Evolutionary conservation across 2,113 vertebrate genomes (phyloP), one percentile per base, ranked within the genome.

Genomic region (Corapipo altera): DNA sequence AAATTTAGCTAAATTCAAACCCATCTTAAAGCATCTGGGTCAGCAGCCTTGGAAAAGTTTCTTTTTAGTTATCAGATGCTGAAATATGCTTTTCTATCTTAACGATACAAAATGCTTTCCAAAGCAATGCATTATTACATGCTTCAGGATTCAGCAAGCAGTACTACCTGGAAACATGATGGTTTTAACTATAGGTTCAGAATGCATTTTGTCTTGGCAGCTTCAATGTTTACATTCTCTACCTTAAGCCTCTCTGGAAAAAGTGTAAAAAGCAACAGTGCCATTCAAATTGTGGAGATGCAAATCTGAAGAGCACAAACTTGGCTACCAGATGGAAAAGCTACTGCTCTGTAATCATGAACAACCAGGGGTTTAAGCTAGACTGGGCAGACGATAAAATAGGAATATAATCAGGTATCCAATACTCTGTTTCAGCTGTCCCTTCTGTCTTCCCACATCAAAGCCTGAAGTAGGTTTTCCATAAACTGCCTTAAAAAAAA

Each of bases 1-100:
- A 97, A 97, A 96, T 88, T 84, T 88, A 94, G 96, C 91, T 96
- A 89, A 97, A 96, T 88, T 89, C 41, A 72, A 95, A 77, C 86
- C 86, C 78, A 89, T 91, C 69, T 93, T 64, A 67, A 95, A 93
- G 52, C 5, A 5, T 92, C 95, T 93, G 55, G 86, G 65, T 92
- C 70, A 86, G 85, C 66, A 94, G 82, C 48, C 91, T 97, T 95
- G 49, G 61, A 91, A 95, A 89, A 96, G 81, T 94, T 93, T 92
- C 89, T 85, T 87, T 96, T 92, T 44, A 73, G 67, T 89, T 96
- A 66, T 81, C 92, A 97, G 82, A 95, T 80, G 94, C 74, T 83
- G 95, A 97, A 97, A 91, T 62, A 92, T 7, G 32, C 10, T 74
- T 69, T 67, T 74, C 84, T 61, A 90, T 73, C 92, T 94, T 76